Evolutionary conservation across 2,888 invertebrate species (phyloP).

Genomic region (Eucriotettix oculatus): DNA sequence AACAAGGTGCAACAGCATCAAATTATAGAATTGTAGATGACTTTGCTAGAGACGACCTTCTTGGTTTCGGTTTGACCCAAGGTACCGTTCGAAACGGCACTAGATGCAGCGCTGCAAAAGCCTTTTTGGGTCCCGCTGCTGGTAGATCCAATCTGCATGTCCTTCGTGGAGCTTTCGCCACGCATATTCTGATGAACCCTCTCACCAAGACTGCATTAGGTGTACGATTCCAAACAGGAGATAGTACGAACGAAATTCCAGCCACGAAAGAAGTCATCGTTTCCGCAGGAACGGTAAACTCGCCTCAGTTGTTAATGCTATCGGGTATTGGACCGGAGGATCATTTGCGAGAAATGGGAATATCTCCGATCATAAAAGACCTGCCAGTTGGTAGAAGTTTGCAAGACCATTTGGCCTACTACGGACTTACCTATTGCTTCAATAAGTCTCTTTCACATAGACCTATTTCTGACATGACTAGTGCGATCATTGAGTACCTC

Average conservation of each 20-base stretch:
- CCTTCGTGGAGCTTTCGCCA: constrained; percentile 39
- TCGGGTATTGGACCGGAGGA: constrained; percentile 35
- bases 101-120: constrained; percentile 38
- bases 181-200: constrained; percentile 48
- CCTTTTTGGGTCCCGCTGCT: constrained; percentile 42
- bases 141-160: constrained; percentile 48
- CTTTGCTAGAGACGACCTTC: constrained; percentile 20
- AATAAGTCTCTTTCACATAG: neutral
- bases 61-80: constrained; percentile 29
- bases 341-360: constrained; percentile 22
- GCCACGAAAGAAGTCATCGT: constrained; percentile 30
- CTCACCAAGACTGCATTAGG: constrained; percentile 45
- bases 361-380: constrained; percentile 18
- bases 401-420: constrained; percentile 22
- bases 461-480: no score
- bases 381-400: constrained; percentile 24
- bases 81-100: constrained; percentile 33
- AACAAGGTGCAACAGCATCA: constrained; percentile 28
- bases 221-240: constrained; percentile 43
- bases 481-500: constrained; percentile 24
- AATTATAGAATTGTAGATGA: constrained; percentile 26
- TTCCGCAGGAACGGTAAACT: constrained; percentile 36
- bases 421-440: constrained; percentile 18
- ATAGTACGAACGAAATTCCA: constrained; percentile 22
- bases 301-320: constrained; percentile 41